phyloP scores from a whole-genome alignment of 1,140 invertebrate species.

The Stegodyphus mimosarum region DNA sequence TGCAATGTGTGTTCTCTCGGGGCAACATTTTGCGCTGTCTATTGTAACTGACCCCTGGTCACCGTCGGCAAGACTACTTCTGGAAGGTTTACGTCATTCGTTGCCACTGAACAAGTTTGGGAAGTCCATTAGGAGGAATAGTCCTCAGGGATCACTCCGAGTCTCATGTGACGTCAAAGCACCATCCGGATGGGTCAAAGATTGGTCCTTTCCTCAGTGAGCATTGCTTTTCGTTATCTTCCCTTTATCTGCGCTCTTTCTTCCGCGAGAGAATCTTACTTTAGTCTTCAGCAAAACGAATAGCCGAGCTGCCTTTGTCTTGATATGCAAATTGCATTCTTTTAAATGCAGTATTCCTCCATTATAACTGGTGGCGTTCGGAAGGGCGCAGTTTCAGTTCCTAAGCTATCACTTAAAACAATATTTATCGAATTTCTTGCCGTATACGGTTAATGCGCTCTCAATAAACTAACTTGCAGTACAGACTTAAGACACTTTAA shows the following conservation, averaged over 20 bases:
- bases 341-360: too few species aligned
- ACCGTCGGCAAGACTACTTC: constrained; percentile 28
- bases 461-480: too few species aligned
- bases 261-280: too few species aligned
- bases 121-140: constrained; percentile 50
- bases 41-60: constrained; percentile 53
- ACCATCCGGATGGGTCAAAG: constrained; percentile 14
- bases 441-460: too few species aligned
- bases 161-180: constrained; percentile 34
- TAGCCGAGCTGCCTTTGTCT: too few species aligned
- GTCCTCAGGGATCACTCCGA: constrained; percentile 7
- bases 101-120: constrained; percentile 47
- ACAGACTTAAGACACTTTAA: too few species aligned
- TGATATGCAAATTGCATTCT: too few species aligned
- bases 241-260: background rate
- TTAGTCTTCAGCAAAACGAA: too few species aligned
- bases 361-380: too few species aligned
- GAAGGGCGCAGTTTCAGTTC: too few species aligned
- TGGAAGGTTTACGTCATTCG: constrained; percentile 23
- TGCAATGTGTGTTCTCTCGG: constrained; percentile 36
- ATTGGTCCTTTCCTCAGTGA: background rate
- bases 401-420: too few species aligned
- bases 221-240: background rate
- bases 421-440: too few species aligned
- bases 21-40: constrained; percentile 33